Conservation (phyloP, 2,888 invertebrate genomes). For the Harpagoxenus sublaevis region DNA sequence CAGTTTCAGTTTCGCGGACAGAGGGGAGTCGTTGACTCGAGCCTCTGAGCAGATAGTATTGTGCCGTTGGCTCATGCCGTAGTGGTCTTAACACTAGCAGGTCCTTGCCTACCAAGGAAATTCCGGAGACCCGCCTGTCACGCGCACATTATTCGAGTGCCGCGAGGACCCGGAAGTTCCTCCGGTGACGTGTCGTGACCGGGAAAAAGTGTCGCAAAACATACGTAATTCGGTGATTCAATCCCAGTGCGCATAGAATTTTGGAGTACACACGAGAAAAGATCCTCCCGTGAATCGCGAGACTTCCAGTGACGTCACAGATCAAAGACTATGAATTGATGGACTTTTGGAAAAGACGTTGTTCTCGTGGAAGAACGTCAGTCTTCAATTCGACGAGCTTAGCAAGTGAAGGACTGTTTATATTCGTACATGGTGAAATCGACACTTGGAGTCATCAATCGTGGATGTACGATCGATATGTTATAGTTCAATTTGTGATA, state of each 20-base stretch:
- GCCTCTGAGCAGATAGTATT: constrained; percentile 84
- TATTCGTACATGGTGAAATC: neutral
- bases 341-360: constrained; percentile 1
- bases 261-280: neutral
- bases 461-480: neutral
- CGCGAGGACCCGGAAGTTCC: constrained; percentile 18
- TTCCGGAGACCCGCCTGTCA: constrained; percentile 72
- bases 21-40: constrained; percentile 82
- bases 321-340: neutral
- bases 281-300: neutral
- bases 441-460: neutral
- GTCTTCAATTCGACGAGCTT: neutral
- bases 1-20: constrained; percentile 78
- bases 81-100: constrained; percentile 80
- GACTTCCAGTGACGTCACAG: neutral
- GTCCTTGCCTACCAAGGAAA: constrained; percentile 77
- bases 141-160: constrained; percentile 52
- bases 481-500: constrained; percentile 21
- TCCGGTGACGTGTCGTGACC: constrained; percentile 49
- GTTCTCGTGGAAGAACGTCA: neutral
- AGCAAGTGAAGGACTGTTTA: neutral
- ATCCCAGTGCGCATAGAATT: neutral
- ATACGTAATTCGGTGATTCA: neutral
- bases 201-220: constrained; percentile 51
- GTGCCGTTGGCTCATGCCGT: constrained; percentile 86